Conservation (phyloP, 2,113 vertebrate genomes). For the Isurus oxyrinchus region DNA sequence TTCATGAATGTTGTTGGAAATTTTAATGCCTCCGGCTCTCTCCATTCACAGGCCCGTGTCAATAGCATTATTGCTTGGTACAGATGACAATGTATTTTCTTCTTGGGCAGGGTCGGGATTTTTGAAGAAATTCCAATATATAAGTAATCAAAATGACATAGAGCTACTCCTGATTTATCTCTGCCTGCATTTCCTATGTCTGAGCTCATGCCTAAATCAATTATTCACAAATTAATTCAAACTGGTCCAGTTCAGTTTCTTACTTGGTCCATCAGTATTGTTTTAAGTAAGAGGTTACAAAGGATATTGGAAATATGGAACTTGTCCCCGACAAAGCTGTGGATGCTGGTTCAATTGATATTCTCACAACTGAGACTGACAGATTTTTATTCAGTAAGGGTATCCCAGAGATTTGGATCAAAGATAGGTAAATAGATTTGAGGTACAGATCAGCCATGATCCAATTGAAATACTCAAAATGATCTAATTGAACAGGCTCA, state of each 20-base stretch:
- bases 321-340: not conserved
- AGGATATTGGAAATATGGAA: not conserved
- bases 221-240: not conserved
- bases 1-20: not conserved
- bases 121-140: not conserved
- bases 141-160: not conserved
- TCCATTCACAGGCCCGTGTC: not conserved
- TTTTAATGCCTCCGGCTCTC: not conserved
- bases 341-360: not conserved
- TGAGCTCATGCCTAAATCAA: not conserved
- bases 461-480: too few relatives aligned
- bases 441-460: not conserved
- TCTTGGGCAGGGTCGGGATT: not conserved
- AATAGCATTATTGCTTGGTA: not conserved
- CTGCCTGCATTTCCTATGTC: not conserved
- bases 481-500: not conserved
- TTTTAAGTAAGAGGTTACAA: not conserved
- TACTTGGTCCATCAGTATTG: not conserved
- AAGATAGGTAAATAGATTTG: not conserved
- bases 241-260: not conserved
- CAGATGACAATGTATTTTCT: not conserved
- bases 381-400: not conserved
- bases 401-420: not conserved
- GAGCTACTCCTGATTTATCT: not conserved
- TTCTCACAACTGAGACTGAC: not conserved